Conservation (phyloP, 2,797 vertebrate species). For the Iguana delicatissima region DNA sequence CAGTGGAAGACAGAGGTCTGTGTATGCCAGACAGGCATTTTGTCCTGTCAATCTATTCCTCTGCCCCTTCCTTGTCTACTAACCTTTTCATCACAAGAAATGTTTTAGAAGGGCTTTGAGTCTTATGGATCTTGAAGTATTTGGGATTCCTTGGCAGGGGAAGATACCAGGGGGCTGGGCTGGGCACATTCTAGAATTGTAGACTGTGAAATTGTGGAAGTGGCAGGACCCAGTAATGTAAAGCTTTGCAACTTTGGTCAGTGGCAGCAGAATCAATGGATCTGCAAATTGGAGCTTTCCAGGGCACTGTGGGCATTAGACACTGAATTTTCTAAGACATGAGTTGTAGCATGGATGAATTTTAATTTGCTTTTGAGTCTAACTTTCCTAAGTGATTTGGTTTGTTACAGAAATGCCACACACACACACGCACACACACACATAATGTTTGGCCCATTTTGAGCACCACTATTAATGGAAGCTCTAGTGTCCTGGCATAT, state of each 20-base stretch:
- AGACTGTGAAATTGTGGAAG: background rate
- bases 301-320: background rate
- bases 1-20: background rate
- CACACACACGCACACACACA: too few species aligned
- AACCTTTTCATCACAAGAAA: background rate
- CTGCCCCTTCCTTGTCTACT: background rate
- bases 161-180: background rate
- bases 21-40: background rate
- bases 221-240: background rate
- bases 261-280: background rate
- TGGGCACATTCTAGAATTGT: slow-evolving; percentile 2
- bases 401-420: background rate
- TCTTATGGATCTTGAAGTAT: background rate
- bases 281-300: background rate
- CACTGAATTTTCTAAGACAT: background rate
- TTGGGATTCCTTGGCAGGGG: background rate
- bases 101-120: background rate
- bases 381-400: slow-evolving; percentile 2
- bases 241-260: background rate
- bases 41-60: background rate
- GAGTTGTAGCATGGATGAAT: background rate
- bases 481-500: background rate
- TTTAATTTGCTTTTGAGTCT: background rate
- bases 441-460: background rate
- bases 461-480: background rate